A percentile compares a stretch with the other conserved stretches of the same genome.
These are phyloP conservation scores for Temnothorax unifasciatus DNA, from an alignment of 2,888 invertebrate species.

Conservation along the genomic window DNA sequence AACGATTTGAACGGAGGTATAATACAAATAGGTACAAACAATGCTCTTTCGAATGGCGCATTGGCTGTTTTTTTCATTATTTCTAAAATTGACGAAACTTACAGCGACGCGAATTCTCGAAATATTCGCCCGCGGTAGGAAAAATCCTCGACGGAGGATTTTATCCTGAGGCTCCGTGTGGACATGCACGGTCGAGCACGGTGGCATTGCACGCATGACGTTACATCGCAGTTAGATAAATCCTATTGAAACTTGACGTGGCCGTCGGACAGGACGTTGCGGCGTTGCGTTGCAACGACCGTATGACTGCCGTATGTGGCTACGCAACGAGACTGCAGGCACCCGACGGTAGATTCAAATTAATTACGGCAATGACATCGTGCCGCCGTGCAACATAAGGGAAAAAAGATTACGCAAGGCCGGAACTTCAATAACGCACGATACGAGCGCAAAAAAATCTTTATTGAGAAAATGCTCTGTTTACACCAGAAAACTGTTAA, in stretches of 20 bases:
- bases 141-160: constrained; percentile 24
- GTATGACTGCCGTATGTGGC: constrained; percentile 19
- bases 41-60: too few species aligned
- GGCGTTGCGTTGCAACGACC: neutral
- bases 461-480: neutral
- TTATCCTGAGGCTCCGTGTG: constrained; percentile 25
- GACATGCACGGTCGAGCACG: constrained; percentile 61
- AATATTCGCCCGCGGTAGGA: constrained; percentile 36
- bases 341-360: constrained; percentile 25
- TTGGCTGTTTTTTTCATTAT: too few species aligned
- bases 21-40: too few species aligned
- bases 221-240: constrained; percentile 59
- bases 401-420: constrained; percentile 30
- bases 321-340: constrained; percentile 23
- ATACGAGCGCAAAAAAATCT: neutral
- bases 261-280: constrained; percentile 38
- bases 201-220: constrained; percentile 61
- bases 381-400: neutral
- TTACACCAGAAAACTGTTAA: neutral
- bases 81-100: neutral
- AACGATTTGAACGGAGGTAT: too few species aligned
- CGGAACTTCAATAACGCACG: constrained; percentile 17
- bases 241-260: constrained; percentile 52
- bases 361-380: constrained; percentile 50
- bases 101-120: constrained; percentile 37